Conservation (phyloP, 2,888 invertebrate genomes). For the Cabera pusaria region DNA sequence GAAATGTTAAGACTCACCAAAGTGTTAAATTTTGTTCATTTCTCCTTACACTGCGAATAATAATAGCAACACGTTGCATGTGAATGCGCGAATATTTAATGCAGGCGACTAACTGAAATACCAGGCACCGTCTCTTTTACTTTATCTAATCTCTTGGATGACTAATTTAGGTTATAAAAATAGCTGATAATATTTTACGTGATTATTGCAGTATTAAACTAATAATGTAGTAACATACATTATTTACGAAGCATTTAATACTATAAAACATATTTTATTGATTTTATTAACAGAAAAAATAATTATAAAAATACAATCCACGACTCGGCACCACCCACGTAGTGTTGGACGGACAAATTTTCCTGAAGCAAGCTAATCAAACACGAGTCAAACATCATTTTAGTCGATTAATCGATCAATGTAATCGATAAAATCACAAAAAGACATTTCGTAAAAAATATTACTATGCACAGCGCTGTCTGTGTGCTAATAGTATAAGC, state of each 20-base stretch:
- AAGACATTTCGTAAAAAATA: too few species aligned
- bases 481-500: too few species aligned
- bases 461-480: too few species aligned
- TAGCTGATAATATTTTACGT: constrained; percentile 45
- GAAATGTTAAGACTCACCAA: constrained; percentile 22
- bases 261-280: too few species aligned
- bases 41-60: constrained; percentile 20
- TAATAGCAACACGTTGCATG: constrained; percentile 25
- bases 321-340: constrained; percentile 49
- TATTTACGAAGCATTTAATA: constrained; percentile 30
- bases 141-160: constrained; percentile 53
- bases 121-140: constrained; percentile 58
- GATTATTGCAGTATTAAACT: constrained; percentile 27
- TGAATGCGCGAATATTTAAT: constrained; percentile 21
- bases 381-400: constrained; percentile 1
- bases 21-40: constrained; percentile 20
- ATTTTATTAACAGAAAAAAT: constrained; percentile 40
- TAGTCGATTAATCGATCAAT: constrained; percentile 6
- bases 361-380: not conserved
- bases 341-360: constrained; percentile 32
- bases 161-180: constrained; percentile 71
- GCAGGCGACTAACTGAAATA: constrained; percentile 44
- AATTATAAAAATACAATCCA: constrained; percentile 34
- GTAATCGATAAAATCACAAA: too few species aligned
- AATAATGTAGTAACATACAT: constrained; percentile 29